Evolutionary conservation across 2,113 vertebrate species (phyloP), one percentile per base, ranked within the genome.

Genomic region (Candoia aspera): DNA sequence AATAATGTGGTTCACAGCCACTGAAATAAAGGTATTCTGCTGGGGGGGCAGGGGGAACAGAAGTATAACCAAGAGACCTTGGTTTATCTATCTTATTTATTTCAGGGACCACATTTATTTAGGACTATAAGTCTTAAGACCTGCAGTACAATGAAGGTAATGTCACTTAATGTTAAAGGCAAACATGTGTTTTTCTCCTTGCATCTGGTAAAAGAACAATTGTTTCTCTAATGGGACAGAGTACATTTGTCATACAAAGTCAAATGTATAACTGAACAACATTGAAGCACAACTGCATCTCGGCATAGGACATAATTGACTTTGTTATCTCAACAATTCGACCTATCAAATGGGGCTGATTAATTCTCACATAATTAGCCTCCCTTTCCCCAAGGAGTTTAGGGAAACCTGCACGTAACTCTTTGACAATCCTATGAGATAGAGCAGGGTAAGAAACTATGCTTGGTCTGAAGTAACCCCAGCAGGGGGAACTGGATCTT

Each of bases 1-100:
- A 96, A 84, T 49, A 96, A 92, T 54, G 87, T 29, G 29, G 94
- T 92, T 4, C 92, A 29, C 62, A 93, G 87, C 89, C 91, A 89
- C 0, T n/a, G 94, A 94, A 95, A 53, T n/a, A 13, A 73, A 90
- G 21, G 1, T 90, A 55, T 92, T 53, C 37, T 11, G 91, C 0
- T 21, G 92, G 49, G 62, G 24, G 17, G 0, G 91, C 19, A 0
- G 73, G 79, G 90, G 87, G 91, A 95, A 42, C 23, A 19, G 46
- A 95, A 87, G 8, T 62, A 10, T 62, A 62, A 89, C 8, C 57
- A 2, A 42, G 54, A n/a, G 24, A 19, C 12, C 37, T 11, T 55
- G 55, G 49, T 84, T 23, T 0, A 46, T 24, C 29, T 11, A 0
- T 79, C 90, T 64, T 64, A 64, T 64, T 64, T 64, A 64, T 64